A percentile compares a stretch with the other conserved stretches of the same genome.
These are phyloP conservation scores for Anas platyrhynchos DNA, from an alignment of 2,113 vertebrate genomes.

Conservation along the genomic window DNA sequence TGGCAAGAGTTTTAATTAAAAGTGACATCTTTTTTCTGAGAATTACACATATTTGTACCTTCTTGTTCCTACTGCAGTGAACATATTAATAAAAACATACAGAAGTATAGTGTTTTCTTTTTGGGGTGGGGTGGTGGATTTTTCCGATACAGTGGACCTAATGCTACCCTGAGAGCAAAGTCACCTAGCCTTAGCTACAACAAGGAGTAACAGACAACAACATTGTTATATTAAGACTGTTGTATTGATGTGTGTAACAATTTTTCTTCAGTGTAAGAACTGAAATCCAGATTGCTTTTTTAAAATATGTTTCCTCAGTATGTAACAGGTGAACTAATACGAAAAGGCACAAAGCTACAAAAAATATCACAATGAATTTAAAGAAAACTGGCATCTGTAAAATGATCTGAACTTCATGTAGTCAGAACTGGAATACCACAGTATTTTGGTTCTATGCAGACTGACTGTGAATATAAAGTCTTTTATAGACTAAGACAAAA, in stretches of 20 bases:
- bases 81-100: neutral
- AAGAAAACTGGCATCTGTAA: neutral
- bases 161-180: neutral
- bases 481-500: neutral
- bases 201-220: neutral
- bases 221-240: neutral
- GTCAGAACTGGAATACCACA: neutral
- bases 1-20: neutral
- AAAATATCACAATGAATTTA: neutral
- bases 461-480: neutral
- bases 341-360: neutral
- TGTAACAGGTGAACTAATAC: neutral
- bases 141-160: neutral
- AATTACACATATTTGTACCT: neutral
- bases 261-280: neutral
- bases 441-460: neutral
- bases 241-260: neutral
- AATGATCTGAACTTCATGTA: neutral
- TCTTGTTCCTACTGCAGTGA: neutral
- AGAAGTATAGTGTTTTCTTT: neutral
- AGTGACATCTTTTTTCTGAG: rapidly evolving
- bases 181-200: neutral
- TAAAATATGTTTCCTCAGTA: neutral
- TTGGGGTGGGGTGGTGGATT: neutral
- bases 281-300: neutral